These are phyloP conservation scores for Drosophila flavopinicola DNA, from an alignment of 2,888 invertebrate genomes.

Conservation along the genomic window DNA sequence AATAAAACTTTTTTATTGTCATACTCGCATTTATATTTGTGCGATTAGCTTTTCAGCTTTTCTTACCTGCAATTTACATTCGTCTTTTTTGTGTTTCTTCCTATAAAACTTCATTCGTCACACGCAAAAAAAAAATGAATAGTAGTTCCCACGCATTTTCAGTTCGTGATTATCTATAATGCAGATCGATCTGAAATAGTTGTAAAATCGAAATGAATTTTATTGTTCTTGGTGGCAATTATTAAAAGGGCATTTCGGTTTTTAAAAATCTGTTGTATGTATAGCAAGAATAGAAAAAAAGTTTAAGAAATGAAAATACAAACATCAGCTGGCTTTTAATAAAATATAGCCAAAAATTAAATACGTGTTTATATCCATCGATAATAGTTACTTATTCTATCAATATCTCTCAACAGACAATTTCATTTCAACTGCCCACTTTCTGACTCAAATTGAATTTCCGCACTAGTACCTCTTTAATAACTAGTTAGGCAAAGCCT, in stretches of 20 bases:
- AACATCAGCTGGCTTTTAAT: too few relatives aligned
- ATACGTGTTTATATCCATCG: too few relatives aligned
- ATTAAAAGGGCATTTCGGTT: constrained; percentile 30
- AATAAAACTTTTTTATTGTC: constrained; percentile 67
- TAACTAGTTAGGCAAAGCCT: too few relatives aligned
- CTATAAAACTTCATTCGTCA: constrained; percentile 58
- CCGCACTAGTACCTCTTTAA: too few relatives aligned
- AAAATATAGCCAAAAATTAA: too few relatives aligned
- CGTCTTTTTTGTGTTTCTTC: constrained; percentile 32
- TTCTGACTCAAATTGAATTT: too few relatives aligned
- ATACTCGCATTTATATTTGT: constrained; percentile 63
- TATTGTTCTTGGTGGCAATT: constrained; percentile 54
- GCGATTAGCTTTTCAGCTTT: constrained; percentile 72
- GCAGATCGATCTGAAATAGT: constrained; percentile 45
- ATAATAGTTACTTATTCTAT: too few relatives aligned
- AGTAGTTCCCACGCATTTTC: constrained; percentile 74
- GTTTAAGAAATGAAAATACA: neutral
- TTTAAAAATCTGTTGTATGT: too few relatives aligned
- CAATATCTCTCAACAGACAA: too few relatives aligned
- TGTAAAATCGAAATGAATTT: constrained; percentile 52
- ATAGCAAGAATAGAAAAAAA: too few relatives aligned
- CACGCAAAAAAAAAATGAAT: constrained; percentile 64
- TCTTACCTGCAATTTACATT: constrained; percentile 58
- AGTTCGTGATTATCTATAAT: constrained; percentile 68
- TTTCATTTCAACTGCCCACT: too few relatives aligned